These are phyloP conservation scores for Micrasema minimum DNA, from an alignment of 1,140 invertebrate species.

Conservation along the genomic window DNA sequence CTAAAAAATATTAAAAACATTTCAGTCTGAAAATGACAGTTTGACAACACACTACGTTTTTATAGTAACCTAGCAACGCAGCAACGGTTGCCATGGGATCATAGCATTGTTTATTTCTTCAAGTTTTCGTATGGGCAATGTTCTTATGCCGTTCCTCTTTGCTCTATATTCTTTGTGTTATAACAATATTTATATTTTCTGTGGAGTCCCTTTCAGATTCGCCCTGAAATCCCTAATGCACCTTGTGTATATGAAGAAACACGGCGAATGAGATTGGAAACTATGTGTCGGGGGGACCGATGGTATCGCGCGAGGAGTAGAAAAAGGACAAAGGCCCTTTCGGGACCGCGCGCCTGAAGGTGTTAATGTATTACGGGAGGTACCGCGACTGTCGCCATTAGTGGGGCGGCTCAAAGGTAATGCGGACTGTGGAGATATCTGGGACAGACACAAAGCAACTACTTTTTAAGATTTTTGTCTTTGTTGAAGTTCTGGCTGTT, in stretches of 20 bases:
- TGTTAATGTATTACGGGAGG: constrained; percentile 53
- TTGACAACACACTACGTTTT: no score
- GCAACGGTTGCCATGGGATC: no score
- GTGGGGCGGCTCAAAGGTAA: constrained; percentile 47
- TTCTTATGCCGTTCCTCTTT: no score
- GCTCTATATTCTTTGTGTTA: no score
- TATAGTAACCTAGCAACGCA: no score
- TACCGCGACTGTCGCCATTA: constrained; percentile 50
- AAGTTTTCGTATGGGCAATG: no score
- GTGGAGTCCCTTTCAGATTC: no score
- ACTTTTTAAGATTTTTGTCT: background rate
- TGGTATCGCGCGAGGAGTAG: constrained; percentile 47
- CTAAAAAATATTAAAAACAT: no score
- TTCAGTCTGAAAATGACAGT: no score
- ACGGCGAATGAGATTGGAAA: constrained; percentile 31
- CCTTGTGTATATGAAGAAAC: constrained; percentile 50
- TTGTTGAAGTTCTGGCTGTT: no score
- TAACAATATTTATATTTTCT: no score
- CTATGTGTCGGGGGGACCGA: constrained; percentile 36
- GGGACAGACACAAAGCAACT: background rate
- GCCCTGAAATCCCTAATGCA: constrained; percentile 45
- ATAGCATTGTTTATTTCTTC: no score
- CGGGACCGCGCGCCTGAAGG: constrained; percentile 50
- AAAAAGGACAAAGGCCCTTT: constrained; percentile 53
- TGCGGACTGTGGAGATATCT: constrained; percentile 26